These are phyloP conservation scores for Hormaphis cornu DNA, from an alignment of 1,140 invertebrate genomes.

Conservation along the genomic window DNA sequence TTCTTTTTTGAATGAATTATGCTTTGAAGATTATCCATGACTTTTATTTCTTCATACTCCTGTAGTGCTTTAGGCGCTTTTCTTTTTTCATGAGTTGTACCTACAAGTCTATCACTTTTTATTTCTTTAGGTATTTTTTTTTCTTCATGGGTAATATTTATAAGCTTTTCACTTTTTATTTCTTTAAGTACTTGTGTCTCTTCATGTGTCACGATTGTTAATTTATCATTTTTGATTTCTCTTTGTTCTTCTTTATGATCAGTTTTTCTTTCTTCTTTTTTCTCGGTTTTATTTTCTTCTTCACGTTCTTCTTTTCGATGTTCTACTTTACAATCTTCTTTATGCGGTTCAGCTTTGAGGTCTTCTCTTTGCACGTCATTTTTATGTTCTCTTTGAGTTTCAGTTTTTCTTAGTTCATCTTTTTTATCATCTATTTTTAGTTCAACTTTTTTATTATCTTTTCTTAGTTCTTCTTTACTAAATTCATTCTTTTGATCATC, in stretches of 20 bases:
- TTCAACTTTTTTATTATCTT: constrained; percentile 7
- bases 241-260: constrained; percentile 61
- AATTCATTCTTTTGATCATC: constrained; percentile 36
- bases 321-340: neutral
- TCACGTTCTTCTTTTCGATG: neutral
- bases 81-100: neutral
- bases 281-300: neutral
- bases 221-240: constrained; percentile 59
- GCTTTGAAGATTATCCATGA: constrained; percentile 26
- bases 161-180: constrained; percentile 56
- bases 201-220: neutral
- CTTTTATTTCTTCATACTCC: constrained; percentile 25
- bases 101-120: neutral
- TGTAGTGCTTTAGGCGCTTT: neutral
- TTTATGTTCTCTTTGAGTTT: constrained; percentile 15
- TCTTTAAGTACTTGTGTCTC: constrained; percentile 48
- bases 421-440: neutral
- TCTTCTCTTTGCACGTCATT: constrained; percentile 35
- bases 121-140: constrained; percentile 39
- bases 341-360: neutral
- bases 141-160: constrained; percentile 19
- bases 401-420: neutral
- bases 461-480: neutral
- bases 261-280: constrained; percentile 33
- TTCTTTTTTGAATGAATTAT: constrained; percentile 21